Evolutionary conservation across 2,797 vertebrate genomes (phyloP).

Genomic region (Anolis apletophallus): DNA sequence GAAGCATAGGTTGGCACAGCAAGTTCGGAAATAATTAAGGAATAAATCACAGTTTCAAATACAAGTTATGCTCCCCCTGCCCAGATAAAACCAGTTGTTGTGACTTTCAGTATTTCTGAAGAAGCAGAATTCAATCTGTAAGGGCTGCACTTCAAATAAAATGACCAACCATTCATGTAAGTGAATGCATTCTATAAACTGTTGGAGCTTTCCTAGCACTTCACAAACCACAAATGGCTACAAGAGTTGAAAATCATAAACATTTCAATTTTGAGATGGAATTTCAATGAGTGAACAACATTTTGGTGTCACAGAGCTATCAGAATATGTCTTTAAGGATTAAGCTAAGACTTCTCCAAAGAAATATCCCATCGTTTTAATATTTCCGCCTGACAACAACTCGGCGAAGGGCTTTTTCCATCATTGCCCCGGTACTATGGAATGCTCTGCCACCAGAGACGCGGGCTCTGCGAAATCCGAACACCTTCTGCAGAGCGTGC

Average conservation of each 20-base stretch:
- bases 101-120: conserved; percentile 1
- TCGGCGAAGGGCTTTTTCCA: too few species aligned
- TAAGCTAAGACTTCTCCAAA: neutral
- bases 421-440: too few species aligned
- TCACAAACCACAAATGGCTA: neutral
- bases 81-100: neutral
- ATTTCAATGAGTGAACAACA: neutral
- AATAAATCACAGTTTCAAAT: conserved; percentile 3
- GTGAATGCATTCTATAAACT: neutral
- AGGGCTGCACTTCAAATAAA: neutral
- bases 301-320: neutral
- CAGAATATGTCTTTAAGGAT: too few species aligned
- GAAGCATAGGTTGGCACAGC: neutral
- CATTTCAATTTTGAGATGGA: neutral
- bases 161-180: neutral
- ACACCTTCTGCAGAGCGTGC: too few species aligned
- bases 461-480: too few species aligned
- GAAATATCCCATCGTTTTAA: neutral
- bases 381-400: too few species aligned
- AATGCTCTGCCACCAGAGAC: too few species aligned
- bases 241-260: neutral
- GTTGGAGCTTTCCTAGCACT: neutral
- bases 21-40: conserved; percentile 2
- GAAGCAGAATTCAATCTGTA: conserved; percentile 2
- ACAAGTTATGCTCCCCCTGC: conserved; percentile 6